Evolutionary conservation across 2,113 vertebrate species (phyloP), one percentile per base, ranked within the genome.

Genomic region (Pyrgilauda ruficollis): DNA sequence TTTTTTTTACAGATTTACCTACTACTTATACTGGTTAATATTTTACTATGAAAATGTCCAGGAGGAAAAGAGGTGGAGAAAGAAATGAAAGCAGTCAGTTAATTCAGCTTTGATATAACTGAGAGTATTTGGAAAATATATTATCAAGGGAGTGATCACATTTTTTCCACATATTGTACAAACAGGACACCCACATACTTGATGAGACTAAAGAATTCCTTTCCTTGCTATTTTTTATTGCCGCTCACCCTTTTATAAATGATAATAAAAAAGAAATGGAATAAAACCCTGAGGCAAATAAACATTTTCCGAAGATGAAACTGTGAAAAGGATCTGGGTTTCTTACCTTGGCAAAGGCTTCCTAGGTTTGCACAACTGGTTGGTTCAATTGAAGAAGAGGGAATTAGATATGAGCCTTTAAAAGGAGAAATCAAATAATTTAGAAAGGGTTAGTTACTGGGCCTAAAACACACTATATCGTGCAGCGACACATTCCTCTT

Each of bases 311-410:
- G 44, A 84, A 80, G n/a, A 80, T 23, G 22, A 88, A 66, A 46
- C 33, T 50, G 11, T 15, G 30, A 56, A 92, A 72, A 83, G 1
- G 4, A 46, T 7, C 10, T 14, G 19, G 15, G 18, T 20, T 94
- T 94, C 98, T 89, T 99, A 99, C 99, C 99, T 99, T 98, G 98
- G 94, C 99, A 99, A 96, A 98, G 98, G 80, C 97, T 98, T 95
- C 97, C 98, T 39, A 98, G 89, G 9, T 98, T 98, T 64, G 97
- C 95, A 91, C 99, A 99, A 95, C 92, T 98, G 80, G 98, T 97
- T 50, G 98, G 96, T 96, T 97, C 96, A 39, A 98, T 91, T 64
- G 96, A 53, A 3, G 98, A 97, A 79, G 92, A 95, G 28, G 96
- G 97, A 87, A 98, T 90, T 64, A 98, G 87, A 72, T 98, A 98